Evolutionary conservation across 2,797 vertebrate species (phyloP).

Genomic region (Bovichtus variegatus): DNA sequence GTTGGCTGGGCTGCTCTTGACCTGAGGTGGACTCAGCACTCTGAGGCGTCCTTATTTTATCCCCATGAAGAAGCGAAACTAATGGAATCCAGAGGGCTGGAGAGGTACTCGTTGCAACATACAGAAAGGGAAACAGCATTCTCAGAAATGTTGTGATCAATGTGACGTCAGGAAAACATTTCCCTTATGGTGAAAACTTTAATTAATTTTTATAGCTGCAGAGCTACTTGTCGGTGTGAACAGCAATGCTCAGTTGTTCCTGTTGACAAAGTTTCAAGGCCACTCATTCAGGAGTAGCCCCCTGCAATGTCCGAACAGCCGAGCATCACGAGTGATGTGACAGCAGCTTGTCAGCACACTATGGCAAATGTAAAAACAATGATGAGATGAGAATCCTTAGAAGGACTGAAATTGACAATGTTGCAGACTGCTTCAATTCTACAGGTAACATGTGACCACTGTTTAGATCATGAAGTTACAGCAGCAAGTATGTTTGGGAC

Average conservation of each 20-base stretch:
- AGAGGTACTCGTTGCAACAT: conserved; percentile 18
- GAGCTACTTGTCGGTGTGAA: neutral
- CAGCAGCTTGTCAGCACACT: neutral
- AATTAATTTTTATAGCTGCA: neutral
- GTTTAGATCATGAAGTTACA: neutral
- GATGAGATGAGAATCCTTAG: neutral
- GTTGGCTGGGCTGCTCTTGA: conserved; percentile 63
- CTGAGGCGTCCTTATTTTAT: conserved; percentile 55
- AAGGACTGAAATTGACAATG: neutral
- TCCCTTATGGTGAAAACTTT: neutral
- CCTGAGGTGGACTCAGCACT: conserved; percentile 64
- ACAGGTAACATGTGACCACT: neutral
- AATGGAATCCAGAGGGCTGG: conserved; percentile 53
- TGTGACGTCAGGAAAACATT: conserved; percentile 1
- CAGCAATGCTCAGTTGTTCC: neutral
- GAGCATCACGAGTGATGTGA: neutral
- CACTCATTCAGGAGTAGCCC: neutral
- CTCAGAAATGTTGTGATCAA: conserved; percentile 23
- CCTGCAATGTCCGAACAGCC: neutral
- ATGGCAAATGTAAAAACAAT: too few species aligned
- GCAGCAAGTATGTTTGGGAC: too few species aligned
- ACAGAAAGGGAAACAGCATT: conserved; percentile 14
- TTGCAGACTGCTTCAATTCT: neutral
- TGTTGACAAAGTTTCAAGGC: neutral
- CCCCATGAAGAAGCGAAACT: conserved; percentile 55